Conservation (phyloP, 2,797 vertebrate genomes). For the Anguilla megastoma region DNA sequence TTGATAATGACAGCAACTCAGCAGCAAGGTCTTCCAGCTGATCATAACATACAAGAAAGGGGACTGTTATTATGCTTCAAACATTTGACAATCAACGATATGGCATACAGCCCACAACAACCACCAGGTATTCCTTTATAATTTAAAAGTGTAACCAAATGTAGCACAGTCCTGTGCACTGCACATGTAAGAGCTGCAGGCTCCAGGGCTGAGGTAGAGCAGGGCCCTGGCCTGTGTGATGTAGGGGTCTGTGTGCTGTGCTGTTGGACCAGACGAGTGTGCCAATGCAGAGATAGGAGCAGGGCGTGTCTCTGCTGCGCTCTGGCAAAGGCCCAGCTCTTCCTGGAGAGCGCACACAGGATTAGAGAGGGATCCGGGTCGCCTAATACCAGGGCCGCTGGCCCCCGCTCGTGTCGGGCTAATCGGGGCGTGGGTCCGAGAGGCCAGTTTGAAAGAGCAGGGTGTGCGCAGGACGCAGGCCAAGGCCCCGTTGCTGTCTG, state of each 20-base stretch:
- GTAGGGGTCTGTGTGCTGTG: neutral
- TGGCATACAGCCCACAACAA: no score
- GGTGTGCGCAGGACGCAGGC: neutral
- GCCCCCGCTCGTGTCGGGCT: neutral
- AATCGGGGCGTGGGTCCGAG: neutral
- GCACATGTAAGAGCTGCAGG: neutral
- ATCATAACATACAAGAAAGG: no score
- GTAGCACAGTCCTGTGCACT: neutral
- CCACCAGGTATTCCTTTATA: no score
- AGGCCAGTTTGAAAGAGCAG: neutral
- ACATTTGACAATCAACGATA: no score
- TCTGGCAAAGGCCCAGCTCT: slow-evolving; percentile 11
- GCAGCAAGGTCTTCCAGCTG: no score
- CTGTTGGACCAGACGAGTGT: slow-evolving; percentile 1
- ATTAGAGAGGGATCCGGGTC: slow-evolving; percentile 1
- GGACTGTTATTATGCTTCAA: no score
- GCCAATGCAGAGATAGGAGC: slow-evolving; percentile 28
- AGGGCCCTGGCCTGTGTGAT: neutral
- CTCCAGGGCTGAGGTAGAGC: neutral
- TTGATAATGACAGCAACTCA: no score
- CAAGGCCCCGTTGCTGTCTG: neutral
- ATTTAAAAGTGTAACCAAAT: no score
- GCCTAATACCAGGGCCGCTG: neutral
- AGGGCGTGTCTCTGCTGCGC: slow-evolving; percentile 6
- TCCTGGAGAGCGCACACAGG: slow-evolving; percentile 33